These are phyloP conservation scores for Sceloporus undulatus DNA, from an alignment of 2,113 vertebrate species.

Conservation along the genomic window DNA sequence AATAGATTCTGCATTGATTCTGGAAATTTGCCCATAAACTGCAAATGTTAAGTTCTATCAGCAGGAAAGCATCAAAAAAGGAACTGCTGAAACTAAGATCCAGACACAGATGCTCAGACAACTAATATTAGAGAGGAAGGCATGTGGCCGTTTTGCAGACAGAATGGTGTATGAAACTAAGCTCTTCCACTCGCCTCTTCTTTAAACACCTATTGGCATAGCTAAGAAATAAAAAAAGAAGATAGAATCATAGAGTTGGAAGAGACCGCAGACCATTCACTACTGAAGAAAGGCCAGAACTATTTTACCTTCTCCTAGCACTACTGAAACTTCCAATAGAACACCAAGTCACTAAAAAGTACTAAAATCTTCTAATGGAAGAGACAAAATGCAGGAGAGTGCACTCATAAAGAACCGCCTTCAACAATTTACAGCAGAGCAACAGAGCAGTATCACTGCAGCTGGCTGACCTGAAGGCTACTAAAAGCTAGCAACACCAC, in stretches of 20 bases:
- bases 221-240: not conserved
- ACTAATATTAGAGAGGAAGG: not conserved
- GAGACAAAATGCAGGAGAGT: not conserved
- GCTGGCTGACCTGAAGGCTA: not conserved
- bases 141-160: not conserved
- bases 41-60: constrained; percentile 85
- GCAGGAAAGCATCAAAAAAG: constrained; percentile 74
- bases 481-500: not conserved
- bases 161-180: not conserved
- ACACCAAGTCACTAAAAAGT: not conserved
- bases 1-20: constrained; percentile 41
- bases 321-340: not conserved
- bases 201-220: not conserved
- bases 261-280: not conserved
- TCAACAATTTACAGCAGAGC: not conserved
- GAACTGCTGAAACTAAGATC: constrained; percentile 74
- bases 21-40: constrained; percentile 59
- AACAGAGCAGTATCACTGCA: not conserved
- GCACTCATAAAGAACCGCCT: not conserved
- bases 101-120: constrained; percentile 44
- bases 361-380: not conserved
- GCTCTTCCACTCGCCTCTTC: no score
- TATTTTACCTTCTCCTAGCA: not conserved
- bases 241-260: not conserved
- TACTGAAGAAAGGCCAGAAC: not conserved